Percentiles rank a stretch among this genome's conserved stretches.
These are phyloP conservation scores for Corythornis vintsioides DNA, from an alignment of 2,113 vertebrate genomes.

Conservation along the genomic window DNA sequence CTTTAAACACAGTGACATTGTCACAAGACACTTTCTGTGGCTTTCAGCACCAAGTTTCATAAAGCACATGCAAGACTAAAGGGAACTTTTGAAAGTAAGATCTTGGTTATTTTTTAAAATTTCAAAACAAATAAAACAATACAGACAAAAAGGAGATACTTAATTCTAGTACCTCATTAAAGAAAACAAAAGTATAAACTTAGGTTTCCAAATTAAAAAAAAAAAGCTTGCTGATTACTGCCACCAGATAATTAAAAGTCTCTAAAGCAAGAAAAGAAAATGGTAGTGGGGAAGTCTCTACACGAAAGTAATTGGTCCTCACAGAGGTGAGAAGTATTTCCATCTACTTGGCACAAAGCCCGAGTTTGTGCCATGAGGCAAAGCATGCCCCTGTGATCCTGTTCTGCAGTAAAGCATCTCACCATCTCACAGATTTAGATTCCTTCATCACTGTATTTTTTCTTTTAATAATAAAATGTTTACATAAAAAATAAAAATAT, in stretches of 20 bases:
- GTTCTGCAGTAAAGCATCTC: not conserved
- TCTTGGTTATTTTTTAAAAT: not conserved
- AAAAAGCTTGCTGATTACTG: not conserved
- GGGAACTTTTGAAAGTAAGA: not conserved
- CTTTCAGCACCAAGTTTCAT: not conserved
- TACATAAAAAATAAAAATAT: not conserved
- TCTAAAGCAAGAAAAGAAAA: not conserved
- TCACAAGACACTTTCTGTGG: not conserved
- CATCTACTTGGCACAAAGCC: not conserved
- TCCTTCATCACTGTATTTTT: not conserved
- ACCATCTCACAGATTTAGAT: not conserved
- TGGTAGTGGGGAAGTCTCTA: not conserved
- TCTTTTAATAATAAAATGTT: not conserved
- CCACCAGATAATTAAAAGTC: not conserved
- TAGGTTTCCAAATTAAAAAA: not conserved
- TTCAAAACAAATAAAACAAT: not conserved
- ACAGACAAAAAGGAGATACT: not conserved
- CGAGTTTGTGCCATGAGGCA: not conserved
- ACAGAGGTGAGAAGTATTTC: not conserved
- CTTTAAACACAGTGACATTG: fast-evolving
- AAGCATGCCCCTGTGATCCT: not conserved
- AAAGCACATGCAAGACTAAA: not conserved
- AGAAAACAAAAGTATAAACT: not conserved
- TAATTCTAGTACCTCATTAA: not conserved
- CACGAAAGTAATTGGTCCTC: not conserved